phyloP scores from a whole-genome alignment of 2,888 invertebrate genomes.

The Micoletzkya japonica region DNA sequence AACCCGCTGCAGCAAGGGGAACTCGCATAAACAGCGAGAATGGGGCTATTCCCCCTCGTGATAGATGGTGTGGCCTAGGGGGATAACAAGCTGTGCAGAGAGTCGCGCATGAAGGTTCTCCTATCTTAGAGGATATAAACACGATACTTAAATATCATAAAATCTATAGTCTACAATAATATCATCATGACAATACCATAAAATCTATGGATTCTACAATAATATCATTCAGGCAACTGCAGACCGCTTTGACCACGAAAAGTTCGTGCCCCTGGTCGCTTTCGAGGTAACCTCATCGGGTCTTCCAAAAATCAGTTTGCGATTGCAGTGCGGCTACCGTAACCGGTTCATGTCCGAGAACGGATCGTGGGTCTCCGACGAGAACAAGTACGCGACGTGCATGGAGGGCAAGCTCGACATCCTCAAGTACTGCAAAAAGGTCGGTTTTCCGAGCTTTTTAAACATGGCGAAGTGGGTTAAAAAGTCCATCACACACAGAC shows the following conservation, averaged over 20 bases:
- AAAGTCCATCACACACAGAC: too few species aligned
- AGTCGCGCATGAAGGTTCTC: not conserved
- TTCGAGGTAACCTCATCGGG: conserved; percentile 40
- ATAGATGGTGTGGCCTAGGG: too few species aligned
- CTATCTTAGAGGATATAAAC: not conserved
- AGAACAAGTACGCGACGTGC: conserved; percentile 58
- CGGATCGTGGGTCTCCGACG: conserved; percentile 60
- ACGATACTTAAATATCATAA: not conserved
- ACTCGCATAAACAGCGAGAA: too few species aligned
- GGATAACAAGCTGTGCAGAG: too few species aligned
- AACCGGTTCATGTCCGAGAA: conserved; percentile 59
- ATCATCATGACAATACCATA: not conserved
- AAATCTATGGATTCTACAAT: not conserved
- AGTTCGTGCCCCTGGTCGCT: conserved; percentile 63
- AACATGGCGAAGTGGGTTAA: too few species aligned
- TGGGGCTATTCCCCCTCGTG: too few species aligned
- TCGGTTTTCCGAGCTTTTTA: conserved; percentile 33
- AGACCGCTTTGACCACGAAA: conserved; percentile 40
- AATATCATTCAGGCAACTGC: conserved; percentile 14
- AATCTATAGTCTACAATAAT: not conserved
- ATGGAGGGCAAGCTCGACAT: conserved; percentile 63
- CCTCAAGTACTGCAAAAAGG: conserved; percentile 63
- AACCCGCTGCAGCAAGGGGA: too few species aligned
- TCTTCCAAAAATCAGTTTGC: not conserved
- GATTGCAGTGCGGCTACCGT: conserved; percentile 29